These are phyloP conservation scores for Hoplias malabaricus DNA, from an alignment of 2,113 vertebrate genomes.

Conservation along the genomic window DNA sequence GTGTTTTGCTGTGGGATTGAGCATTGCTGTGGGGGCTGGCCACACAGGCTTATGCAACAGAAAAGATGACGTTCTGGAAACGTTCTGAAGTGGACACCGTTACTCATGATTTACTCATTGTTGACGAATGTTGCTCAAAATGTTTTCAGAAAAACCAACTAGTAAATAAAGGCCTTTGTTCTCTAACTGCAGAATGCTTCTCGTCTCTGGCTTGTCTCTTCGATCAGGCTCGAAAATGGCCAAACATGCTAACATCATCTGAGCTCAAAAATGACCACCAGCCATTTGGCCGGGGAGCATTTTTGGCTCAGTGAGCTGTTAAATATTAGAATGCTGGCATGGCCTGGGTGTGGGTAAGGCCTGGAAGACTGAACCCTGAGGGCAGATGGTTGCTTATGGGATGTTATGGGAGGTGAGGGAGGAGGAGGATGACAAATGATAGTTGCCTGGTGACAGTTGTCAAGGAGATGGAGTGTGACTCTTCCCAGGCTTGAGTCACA, in stretches of 20 bases:
- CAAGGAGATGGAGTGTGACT: conserved; percentile 72
- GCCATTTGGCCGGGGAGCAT: background rate
- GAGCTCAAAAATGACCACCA: background rate
- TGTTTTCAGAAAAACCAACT: conserved; percentile 60
- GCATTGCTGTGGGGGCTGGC: conserved; percentile 59
- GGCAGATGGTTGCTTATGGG: conserved; percentile 54
- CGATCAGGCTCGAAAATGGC: background rate
- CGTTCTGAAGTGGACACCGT: conserved; percentile 46
- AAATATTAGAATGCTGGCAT: background rate
- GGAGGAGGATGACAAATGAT: conserved; percentile 69
- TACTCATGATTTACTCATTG: conserved; percentile 58
- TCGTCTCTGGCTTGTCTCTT: background rate
- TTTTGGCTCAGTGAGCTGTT: background rate
- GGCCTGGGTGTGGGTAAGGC: conserved; percentile 42
- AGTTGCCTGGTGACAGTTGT: conserved; percentile 80
- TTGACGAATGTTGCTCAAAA: conserved; percentile 55
- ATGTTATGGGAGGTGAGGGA: conserved; percentile 57
- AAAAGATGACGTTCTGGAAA: conserved; percentile 66
- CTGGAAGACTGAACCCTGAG: conserved; percentile 42
- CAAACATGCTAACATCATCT: background rate
- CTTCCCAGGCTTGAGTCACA: conserved; percentile 68
- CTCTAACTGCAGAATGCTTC: conserved; percentile 46
- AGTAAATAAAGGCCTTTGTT: conserved; percentile 70
- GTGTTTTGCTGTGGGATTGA: conserved; percentile 15
- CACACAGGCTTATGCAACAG: conserved; percentile 54